phyloP scores from a whole-genome alignment of 2,113 vertebrate genomes.

The Ploceus nigricollis region DNA sequence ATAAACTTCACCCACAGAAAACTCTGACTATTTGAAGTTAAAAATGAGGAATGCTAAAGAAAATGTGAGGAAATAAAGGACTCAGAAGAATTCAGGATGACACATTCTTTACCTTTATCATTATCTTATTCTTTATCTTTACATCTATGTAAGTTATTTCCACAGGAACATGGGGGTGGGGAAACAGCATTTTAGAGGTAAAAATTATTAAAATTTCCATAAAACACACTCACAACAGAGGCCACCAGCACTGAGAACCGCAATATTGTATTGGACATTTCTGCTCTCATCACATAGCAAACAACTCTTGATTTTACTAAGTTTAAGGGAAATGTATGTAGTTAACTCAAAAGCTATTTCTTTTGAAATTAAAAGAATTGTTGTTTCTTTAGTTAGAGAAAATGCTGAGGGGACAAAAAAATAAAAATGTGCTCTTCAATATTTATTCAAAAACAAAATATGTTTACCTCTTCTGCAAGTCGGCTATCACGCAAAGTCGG shows the following conservation, averaged over 20 bases:
- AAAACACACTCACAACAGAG: background rate
- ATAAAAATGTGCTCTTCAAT: background rate
- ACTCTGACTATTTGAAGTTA: background rate
- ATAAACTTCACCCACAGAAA: background rate
- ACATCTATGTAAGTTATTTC: background rate
- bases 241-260: background rate
- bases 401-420: background rate
- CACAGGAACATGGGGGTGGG: background rate
- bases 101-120: background rate
- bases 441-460: background rate
- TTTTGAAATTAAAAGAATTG: background rate
- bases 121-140: background rate
- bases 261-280: background rate
- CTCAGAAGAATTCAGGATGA: background rate
- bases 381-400: background rate
- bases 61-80: background rate
- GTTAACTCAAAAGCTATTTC: background rate
- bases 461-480: conserved; percentile 89
- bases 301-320: background rate
- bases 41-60: background rate
- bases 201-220: background rate
- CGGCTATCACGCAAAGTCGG: conserved; percentile 90
- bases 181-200: background rate
- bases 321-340: background rate
- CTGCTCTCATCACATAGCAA: background rate